These are phyloP conservation scores for Diarsia mendica DNA, from an alignment of 2,888 invertebrate species.

Conservation along the genomic window DNA sequence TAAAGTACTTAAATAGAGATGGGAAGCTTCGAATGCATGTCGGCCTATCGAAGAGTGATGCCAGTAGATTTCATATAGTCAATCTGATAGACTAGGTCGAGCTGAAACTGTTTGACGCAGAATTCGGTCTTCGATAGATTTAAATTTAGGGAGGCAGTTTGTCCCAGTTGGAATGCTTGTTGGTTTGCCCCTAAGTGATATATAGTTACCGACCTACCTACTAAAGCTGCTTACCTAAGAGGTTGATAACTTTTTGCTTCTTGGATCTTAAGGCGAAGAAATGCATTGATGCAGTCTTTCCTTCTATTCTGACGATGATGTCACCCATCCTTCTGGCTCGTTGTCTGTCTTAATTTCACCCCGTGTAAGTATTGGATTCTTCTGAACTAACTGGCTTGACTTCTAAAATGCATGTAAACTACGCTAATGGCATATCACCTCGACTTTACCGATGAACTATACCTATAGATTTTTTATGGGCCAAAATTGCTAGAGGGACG, in stretches of 20 bases:
- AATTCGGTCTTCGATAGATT: conserved; percentile 20
- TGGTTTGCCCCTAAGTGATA: neutral
- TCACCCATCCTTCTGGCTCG: neutral
- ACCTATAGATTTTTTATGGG: neutral
- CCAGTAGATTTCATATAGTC: conserved; percentile 41
- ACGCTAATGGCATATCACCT: neutral
- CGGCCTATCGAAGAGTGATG: conserved; percentile 31
- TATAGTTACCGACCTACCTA: neutral
- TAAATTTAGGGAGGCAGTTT: conserved; percentile 3
- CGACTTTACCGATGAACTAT: neutral
- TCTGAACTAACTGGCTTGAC: neutral
- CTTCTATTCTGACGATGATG: neutral
- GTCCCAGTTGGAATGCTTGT: neutral
- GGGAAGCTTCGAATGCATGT: conserved; percentile 68
- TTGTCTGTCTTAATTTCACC: neutral
- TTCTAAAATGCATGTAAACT: neutral
- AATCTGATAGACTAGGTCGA: conserved; percentile 22
- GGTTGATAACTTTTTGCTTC: neutral
- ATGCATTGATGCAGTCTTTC: no score
- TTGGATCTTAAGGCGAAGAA: neutral
- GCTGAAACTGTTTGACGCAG: conserved; percentile 50
- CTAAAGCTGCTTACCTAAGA: neutral
- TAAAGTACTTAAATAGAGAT: conserved; percentile 78
- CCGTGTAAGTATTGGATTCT: neutral
- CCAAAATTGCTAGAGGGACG: neutral